Conservation (phyloP, 2,113 vertebrate species). For the Rhodinocichla rosea region DNA sequence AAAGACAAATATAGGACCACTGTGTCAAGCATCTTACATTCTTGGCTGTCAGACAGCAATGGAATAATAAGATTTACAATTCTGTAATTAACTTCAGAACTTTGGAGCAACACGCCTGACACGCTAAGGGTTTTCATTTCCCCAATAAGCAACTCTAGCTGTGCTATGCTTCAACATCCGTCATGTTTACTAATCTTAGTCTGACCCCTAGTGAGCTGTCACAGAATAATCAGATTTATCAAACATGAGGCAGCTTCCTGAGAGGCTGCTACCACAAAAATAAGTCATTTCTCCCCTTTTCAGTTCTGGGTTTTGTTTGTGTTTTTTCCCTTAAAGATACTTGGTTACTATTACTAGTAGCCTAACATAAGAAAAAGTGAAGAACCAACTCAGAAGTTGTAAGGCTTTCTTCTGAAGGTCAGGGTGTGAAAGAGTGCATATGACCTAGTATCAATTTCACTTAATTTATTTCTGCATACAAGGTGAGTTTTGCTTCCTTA, state of each 20-base stretch:
- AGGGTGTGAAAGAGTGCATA: not conserved
- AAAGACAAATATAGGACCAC: not conserved
- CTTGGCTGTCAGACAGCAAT: not conserved
- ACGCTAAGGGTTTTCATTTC: not conserved
- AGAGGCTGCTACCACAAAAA: not conserved
- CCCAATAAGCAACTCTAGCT: not conserved
- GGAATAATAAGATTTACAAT: not conserved
- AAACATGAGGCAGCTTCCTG: not conserved
- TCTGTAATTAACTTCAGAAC: conserved; percentile 4
- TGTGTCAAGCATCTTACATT: not conserved
- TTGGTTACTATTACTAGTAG: not conserved
- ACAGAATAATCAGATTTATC: conserved; percentile 17
- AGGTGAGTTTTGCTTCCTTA: not conserved
- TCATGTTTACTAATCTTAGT: conserved; percentile 35
- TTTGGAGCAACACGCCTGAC: not conserved
- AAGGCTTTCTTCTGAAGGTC: not conserved
- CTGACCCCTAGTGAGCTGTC: conserved; percentile 61
- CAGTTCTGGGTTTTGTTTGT: not conserved
- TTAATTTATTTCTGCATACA: not conserved
- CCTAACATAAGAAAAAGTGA: not conserved
- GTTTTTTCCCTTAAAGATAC: not conserved
- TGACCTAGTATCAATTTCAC: not conserved
- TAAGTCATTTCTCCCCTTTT: not conserved
- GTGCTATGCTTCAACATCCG: fast-evolving
- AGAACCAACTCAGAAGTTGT: not conserved